A percentile compares a stretch with the other conserved stretches of the same genome.
Evolutionary conservation across 2,113 vertebrate species (phyloP).

Genomic region (Rhinogobius similis): DNA sequence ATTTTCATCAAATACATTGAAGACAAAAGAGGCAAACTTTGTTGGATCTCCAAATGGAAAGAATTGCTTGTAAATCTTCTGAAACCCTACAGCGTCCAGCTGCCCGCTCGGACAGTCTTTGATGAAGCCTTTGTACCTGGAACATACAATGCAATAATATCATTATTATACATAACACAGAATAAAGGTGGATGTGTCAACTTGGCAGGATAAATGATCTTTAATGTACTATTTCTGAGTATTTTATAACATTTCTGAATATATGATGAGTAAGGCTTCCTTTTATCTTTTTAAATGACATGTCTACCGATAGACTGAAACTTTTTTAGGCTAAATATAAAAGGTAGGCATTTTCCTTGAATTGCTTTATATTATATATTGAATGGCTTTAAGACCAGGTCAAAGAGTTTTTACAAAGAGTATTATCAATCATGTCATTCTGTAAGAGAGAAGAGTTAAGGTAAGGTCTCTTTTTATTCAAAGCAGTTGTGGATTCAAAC

Average conservation of each 20-base stretch:
- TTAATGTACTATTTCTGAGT: no score
- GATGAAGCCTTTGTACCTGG: constrained; percentile 96
- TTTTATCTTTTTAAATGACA: constrained; percentile 55
- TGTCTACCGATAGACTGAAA: constrained; percentile 47
- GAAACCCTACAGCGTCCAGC: constrained; percentile 91
- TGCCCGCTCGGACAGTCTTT: constrained; percentile 96
- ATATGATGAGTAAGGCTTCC: constrained; percentile 46
- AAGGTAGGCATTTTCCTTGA: constrained; percentile 40
- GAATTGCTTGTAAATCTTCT: constrained; percentile 98
- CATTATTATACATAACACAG: background rate
- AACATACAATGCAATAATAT: constrained; percentile 10
- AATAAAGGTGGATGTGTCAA: background rate
- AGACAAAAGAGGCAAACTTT: constrained; percentile 96
- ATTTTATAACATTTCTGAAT: no score
- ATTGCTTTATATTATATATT: no score
- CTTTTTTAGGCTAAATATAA: constrained; percentile 66
- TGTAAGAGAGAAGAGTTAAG: no score
- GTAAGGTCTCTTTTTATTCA: no score
- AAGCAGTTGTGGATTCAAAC: no score
- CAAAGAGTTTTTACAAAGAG: no score
- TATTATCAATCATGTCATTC: no score
- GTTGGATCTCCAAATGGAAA: constrained; percentile 96
- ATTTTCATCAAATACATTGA: constrained; percentile 97
- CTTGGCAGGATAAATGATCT: background rate
- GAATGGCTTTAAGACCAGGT: no score